phyloP scores from a whole-genome alignment of 2,888 invertebrate species.

The Rhimphoctona megacephalus region DNA sequence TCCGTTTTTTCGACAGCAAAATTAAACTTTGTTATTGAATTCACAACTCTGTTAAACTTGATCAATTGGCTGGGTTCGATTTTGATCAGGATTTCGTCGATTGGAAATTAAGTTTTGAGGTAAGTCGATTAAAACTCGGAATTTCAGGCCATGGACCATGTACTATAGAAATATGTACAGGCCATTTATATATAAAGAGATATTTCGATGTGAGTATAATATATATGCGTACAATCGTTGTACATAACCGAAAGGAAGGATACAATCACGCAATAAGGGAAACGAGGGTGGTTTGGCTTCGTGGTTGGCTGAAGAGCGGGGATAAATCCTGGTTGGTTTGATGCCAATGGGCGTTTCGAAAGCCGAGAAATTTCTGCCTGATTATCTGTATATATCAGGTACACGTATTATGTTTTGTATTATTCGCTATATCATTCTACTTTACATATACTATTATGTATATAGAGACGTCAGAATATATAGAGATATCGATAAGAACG shows the following conservation, averaged over 20 bases:
- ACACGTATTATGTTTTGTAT: constrained; percentile 60
- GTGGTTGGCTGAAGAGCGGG: neutral
- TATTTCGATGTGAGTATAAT: neutral
- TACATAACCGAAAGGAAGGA: constrained; percentile 68
- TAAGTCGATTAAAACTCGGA: no score
- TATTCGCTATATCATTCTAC: constrained; percentile 43
- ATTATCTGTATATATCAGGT: constrained; percentile 38
- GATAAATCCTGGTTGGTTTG: constrained; percentile 75
- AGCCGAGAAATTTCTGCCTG: constrained; percentile 64
- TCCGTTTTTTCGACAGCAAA: neutral
- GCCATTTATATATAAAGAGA: neutral
- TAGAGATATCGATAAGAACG: constrained; percentile 38
- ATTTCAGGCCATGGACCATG: no score
- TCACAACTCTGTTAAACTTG: no score
- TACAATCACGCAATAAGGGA: constrained; percentile 75
- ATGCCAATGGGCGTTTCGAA: constrained; percentile 78
- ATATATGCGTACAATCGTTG: neutral
- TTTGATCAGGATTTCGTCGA: no score
- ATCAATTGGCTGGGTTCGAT: no score
- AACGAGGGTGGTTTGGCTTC: constrained; percentile 52
- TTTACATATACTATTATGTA: constrained; percentile 26
- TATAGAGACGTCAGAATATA: constrained; percentile 17
- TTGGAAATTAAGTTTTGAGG: no score
- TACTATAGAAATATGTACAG: neutral
- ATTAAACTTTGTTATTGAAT: no score